These are phyloP conservation scores for Falcunculus frontatus DNA, from an alignment of 2,113 vertebrate genomes.

Conservation along the genomic window DNA sequence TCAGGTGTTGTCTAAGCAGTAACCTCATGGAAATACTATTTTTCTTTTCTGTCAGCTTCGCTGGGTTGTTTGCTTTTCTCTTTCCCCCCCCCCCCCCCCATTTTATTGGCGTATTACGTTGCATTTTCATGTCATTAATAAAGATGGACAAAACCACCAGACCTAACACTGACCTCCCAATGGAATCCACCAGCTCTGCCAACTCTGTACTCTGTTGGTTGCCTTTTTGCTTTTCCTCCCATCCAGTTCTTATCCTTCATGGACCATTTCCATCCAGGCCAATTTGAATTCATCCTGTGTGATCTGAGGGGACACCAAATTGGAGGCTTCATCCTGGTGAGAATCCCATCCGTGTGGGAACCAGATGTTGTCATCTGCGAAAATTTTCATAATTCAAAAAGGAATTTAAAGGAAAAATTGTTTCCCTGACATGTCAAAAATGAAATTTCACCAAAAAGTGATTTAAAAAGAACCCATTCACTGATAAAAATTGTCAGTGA, in stretches of 20 bases:
- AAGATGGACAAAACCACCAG: neutral
- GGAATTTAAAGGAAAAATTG: neutral
- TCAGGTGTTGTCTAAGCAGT: neutral
- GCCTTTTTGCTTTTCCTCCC: neutral
- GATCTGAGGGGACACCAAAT: neutral
- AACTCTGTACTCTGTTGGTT: neutral
- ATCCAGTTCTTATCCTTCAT: neutral
- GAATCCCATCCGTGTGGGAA: neutral
- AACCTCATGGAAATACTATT: neutral
- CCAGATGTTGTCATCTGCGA: conserved; percentile 1
- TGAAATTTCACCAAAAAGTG: neutral
- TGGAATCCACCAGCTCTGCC: conserved; percentile 33
- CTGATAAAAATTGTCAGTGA: neutral
- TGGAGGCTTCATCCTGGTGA: neutral
- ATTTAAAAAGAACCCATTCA: neutral
- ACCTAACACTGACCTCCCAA: neutral
- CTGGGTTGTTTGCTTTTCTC: neutral
- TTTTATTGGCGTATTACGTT: neutral
- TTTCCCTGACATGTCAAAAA: neutral
- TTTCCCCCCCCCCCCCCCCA: fast-evolving
- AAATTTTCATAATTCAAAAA: neutral
- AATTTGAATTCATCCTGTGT: neutral
- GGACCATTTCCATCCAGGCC: neutral
- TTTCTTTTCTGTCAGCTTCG: neutral
- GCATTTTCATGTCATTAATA: neutral